phyloP scores from a whole-genome alignment of 2,797 vertebrate species.

The Liparis tanakae region DNA sequence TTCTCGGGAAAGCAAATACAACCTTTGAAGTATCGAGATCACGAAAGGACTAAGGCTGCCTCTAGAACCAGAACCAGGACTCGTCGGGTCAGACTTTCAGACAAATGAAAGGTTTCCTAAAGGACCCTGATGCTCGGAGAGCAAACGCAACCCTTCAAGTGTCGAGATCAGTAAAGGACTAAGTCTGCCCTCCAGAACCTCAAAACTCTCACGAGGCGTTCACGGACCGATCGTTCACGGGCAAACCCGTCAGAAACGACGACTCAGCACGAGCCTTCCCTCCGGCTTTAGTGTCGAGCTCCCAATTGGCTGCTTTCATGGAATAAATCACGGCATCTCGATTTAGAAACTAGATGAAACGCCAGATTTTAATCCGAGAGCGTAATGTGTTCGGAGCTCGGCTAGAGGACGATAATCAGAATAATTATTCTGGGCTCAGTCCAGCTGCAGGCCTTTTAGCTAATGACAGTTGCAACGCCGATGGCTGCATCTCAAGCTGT shows the following conservation, averaged over 20 bases:
- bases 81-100: no score
- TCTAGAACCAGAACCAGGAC: no score
- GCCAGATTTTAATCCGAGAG: slow-evolving; percentile 66
- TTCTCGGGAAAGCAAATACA: no score
- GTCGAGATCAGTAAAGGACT: no score
- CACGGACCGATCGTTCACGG: neutral
- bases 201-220: no score
- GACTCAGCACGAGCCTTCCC: neutral
- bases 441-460: slow-evolving; percentile 71
- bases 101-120: no score
- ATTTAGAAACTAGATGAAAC: slow-evolving; percentile 53
- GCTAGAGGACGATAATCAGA: slow-evolving; percentile 65
- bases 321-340: slow-evolving; percentile 50
- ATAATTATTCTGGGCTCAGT: slow-evolving; percentile 71
- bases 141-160: no score
- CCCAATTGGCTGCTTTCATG: slow-evolving; percentile 49
- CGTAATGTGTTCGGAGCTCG: slow-evolving; percentile 67
- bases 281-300: slow-evolving; percentile 16
- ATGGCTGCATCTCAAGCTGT: slow-evolving; percentile 55
- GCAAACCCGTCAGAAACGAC: slow-evolving; percentile 1
- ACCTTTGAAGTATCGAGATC: no score
- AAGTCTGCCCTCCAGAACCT: no score
- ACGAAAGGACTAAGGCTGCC: no score
- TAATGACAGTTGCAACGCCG: slow-evolving; percentile 59
- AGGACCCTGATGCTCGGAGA: no score